A percentile compares a stretch with the other conserved stretches of the same genome.
phyloP scores from a whole-genome alignment of 2,888 invertebrate species.

The Carcina quercana region DNA sequence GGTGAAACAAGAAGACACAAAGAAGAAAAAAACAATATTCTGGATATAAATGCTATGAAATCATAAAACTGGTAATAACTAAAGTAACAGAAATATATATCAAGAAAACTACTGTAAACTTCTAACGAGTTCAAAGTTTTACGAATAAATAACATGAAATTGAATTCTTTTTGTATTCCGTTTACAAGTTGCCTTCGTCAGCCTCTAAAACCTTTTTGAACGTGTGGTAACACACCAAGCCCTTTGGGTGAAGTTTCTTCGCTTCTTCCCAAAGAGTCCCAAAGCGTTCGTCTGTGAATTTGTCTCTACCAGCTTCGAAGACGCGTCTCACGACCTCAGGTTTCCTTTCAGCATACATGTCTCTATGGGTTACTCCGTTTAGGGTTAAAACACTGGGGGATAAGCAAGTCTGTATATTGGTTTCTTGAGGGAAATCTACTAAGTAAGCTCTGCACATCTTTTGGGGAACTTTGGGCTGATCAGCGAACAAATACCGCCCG shows the following conservation, averaged over 20 bases:
- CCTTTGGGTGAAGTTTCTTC: constrained; percentile 44
- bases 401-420: constrained; percentile 27
- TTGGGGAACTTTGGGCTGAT: constrained; percentile 25
- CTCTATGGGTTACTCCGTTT: constrained; percentile 29
- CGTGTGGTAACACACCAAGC: constrained; percentile 52
- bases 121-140: no score
- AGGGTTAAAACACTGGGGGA: constrained; percentile 28
- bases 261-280: constrained; percentile 52
- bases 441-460: constrained; percentile 26
- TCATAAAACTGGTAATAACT: no score
- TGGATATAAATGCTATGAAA: no score
- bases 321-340: constrained; percentile 34
- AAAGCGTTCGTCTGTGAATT: constrained; percentile 49
- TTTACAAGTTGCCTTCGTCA: no score
- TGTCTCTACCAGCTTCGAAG: no score
- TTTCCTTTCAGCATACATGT: constrained; percentile 28
- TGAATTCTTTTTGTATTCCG: no score
- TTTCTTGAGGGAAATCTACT: constrained; percentile 27
- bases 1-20: no score
- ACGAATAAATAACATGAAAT: no score
- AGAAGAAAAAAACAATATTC: no score
- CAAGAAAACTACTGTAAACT: no score
- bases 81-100: no score
- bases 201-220: constrained; percentile 24
- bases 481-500: constrained; percentile 31